Evolutionary conservation across 64 coral and sea anemone genomes (phyloP).

Genomic region (Pachyseris speciosa): DNA sequence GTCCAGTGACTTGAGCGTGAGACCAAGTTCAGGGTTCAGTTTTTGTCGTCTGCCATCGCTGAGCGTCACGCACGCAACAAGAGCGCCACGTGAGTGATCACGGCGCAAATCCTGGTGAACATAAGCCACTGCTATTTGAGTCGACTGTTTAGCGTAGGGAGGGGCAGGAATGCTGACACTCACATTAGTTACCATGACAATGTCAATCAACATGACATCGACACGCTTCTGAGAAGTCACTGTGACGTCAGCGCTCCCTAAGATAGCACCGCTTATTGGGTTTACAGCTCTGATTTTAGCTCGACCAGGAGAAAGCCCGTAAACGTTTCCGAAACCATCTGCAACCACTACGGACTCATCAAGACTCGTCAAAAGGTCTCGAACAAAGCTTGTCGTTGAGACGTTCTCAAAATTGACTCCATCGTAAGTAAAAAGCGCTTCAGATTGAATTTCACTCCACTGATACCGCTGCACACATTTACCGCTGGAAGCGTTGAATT

Average conservation of each 20-base stretch:
- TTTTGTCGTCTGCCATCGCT: constrained; percentile 52
- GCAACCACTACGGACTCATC: constrained; percentile 16
- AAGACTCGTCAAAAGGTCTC: neutral
- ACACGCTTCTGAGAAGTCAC: constrained; percentile 21
- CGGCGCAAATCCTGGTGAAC: constrained; percentile 34
- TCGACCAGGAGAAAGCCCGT: constrained; percentile 45
- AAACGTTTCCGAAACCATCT: constrained; percentile 22
- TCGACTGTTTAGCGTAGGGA: constrained; percentile 60
- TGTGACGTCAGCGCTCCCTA: constrained; percentile 22
- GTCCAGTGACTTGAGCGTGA: constrained; percentile 46
- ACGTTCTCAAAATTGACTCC: constrained; percentile 40
- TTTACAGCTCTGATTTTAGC: constrained; percentile 38
- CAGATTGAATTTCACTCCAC: constrained; percentile 37
- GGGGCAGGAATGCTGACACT: constrained; percentile 40
- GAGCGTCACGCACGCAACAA: constrained; percentile 52
- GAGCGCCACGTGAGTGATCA: constrained; percentile 61
- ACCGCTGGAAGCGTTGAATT: neutral
- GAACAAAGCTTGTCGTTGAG: constrained; percentile 40
- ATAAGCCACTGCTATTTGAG: constrained; percentile 37
- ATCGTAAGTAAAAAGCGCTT: constrained; percentile 21
- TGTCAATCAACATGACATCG: constrained; percentile 44
- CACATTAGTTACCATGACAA: constrained; percentile 71
- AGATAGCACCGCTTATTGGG: neutral
- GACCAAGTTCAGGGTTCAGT: constrained; percentile 18
- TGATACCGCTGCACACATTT: constrained; percentile 52